Base-by-base conservation (phyloP, 2,888 invertebrate genomes). In the Meghimatium bilineatum region DNA sequence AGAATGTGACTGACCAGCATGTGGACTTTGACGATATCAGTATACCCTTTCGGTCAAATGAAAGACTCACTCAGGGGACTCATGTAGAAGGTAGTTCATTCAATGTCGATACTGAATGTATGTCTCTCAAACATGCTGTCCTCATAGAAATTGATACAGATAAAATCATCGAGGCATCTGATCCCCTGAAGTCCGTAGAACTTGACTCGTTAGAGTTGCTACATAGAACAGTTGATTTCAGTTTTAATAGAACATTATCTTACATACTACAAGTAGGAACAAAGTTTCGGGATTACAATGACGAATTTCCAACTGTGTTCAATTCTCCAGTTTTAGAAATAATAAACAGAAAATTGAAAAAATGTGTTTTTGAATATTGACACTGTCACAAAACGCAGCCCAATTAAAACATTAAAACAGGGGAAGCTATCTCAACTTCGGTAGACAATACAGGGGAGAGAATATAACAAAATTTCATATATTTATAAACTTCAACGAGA, bases 161-260 rank as follows among this genome's bases (percentile, higher is more conserved):
- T 5, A 44, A 44, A 8, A 12, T 44, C 6, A 44, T 44, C 12
- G 38, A 72, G 20, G 17, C 26, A 14, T 20, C 49, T 49, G 74
- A 74, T 0, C 52, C 2, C 3, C 12, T 10, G 14, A 36, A n/a
- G 1, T 14, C 1, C 0, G 75, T 56, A 6, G 6, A 34, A 12
- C 63, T 77, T 2, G 63, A 77, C n/a, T 77, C 77, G 0, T n/a
- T 77, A 34, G 63, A 77, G 1, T 77, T 63, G 6, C n/a, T 77
- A 2, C 23, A 38, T 20, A 63, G 20, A 66, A 23, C 66, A 14
- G 63, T 63, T 0, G 77, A 77, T 12, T 0, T 63, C 38, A 77
- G 44, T 29, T 60, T 77, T 10, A 34, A 36, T 6, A 63, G 77
- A 12, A 38, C 36, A 38, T 77, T 77, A 38, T 23, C 38, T n/a